Percentiles rank a stretch among this genome's conserved stretches.
Evolutionary conservation across 2,797 vertebrate genomes (phyloP).

Genomic region (Cheracebus regulus): DNA sequence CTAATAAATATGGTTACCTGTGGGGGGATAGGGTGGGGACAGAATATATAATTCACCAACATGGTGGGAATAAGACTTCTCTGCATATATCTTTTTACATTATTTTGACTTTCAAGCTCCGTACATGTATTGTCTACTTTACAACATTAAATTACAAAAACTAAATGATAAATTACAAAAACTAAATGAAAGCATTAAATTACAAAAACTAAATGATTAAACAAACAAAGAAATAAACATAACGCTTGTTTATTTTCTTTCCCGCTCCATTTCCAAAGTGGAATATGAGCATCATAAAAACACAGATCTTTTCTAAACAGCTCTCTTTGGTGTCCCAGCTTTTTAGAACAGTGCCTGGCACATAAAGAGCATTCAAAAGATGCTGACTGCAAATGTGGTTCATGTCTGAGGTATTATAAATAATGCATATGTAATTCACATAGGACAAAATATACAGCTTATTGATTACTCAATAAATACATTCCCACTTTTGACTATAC

Average conservation of each 20-base stretch:
- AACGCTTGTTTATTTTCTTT: not conserved
- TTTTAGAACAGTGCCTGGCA: not conserved
- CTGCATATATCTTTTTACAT: not conserved
- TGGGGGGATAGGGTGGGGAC: not conserved
- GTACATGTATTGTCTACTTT: not conserved
- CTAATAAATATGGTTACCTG: not conserved
- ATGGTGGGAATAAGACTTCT: not conserved
- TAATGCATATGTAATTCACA: not conserved
- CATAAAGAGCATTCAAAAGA: not conserved
- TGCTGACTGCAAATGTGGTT: not conserved
- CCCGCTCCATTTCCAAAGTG: not conserved
- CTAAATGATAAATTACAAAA: too few species aligned
- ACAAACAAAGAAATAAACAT: not conserved
- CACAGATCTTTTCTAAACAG: not conserved
- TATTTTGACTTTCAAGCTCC: conserved; percentile 1
- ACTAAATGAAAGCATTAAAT: not conserved
- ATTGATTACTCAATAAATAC: not conserved
- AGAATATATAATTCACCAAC: not conserved
- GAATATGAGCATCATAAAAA: not conserved
- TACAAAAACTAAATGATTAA: not conserved
- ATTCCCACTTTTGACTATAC: not conserved
- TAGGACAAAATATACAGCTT: not conserved
- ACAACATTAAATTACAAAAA: conserved; percentile 37
- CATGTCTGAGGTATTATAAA: not conserved
- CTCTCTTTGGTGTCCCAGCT: not conserved